A percentile compares a stretch with the other conserved stretches of the same genome.
Conservation (phyloP, 2,888 invertebrate genomes). For the Melipona bicolor region DNA sequence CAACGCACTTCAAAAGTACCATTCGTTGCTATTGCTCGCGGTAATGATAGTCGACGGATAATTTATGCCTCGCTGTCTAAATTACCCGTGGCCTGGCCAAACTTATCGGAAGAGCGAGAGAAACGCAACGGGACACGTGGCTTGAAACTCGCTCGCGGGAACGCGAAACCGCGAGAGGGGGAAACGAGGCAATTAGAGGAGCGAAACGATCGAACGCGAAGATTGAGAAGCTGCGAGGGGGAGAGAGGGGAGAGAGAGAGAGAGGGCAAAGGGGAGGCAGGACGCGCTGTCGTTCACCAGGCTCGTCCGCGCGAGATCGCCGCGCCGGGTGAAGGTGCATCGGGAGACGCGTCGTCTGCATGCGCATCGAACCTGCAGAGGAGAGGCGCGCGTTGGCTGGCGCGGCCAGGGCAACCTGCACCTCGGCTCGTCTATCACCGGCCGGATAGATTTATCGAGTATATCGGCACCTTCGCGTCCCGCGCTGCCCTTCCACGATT, state of each 20-base stretch:
- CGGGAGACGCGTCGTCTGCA: constrained; percentile 52
- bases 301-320: constrained; percentile 65
- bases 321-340: constrained; percentile 65
- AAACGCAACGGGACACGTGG: not conserved
- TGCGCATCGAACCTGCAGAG: constrained; percentile 35
- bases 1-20: not conserved
- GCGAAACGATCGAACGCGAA: not conserved
- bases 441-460: constrained; percentile 80
- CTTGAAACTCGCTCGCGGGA: not conserved
- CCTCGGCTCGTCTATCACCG: constrained; percentile 79
- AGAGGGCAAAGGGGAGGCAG: constrained; percentile 51
- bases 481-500: constrained; percentile 70
- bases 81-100: not conserved
- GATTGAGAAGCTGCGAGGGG: not conserved
- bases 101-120: not conserved
- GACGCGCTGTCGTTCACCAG: constrained; percentile 57
- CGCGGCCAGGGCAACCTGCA: constrained; percentile 55
- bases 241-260: not conserved
- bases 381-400: constrained; percentile 38
- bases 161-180: constrained; percentile 1
- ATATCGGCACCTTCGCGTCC: constrained; percentile 79
- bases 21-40: not conserved
- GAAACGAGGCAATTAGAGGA: constrained; percentile 35
- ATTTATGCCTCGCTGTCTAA: not conserved
- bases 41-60: not conserved